These are phyloP conservation scores for Isoperla grammatica DNA, from an alignment of 2,888 invertebrate species.

Conservation along the genomic window DNA sequence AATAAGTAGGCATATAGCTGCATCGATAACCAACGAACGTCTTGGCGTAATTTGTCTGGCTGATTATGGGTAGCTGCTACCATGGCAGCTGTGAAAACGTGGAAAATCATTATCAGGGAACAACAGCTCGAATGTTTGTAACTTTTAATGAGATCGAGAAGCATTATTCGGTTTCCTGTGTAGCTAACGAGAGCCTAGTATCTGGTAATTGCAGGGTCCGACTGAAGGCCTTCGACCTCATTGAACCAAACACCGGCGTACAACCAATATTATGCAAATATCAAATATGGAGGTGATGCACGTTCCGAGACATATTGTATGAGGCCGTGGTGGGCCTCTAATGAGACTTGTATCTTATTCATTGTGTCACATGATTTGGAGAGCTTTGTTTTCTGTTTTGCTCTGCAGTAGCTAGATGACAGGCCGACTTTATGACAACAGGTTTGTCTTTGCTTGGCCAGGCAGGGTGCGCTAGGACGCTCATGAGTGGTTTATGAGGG, in stretches of 20 bases:
- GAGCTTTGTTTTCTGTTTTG: not conserved
- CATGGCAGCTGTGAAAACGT: not conserved
- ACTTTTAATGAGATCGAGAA: slow-evolving; percentile 1
- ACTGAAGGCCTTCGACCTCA: not conserved
- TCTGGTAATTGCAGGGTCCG: not conserved
- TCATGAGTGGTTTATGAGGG: slow-evolving; percentile 3
- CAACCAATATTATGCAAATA: not conserved
- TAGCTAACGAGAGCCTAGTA: not conserved
- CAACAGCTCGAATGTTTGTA: not conserved
- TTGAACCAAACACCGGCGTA: not conserved
- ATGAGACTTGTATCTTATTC: not conserved
- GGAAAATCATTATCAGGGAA: not conserved
- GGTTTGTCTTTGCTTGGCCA: not conserved
- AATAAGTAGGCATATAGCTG: not conserved
- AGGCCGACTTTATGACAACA: not conserved
- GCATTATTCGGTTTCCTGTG: not conserved
- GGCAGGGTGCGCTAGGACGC: not conserved
- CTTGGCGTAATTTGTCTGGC: too few species aligned
- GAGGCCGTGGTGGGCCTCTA: not conserved
- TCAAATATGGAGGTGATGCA: not conserved
- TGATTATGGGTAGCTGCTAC: not conserved
- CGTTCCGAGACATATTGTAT: not conserved
- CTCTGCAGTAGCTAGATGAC: slow-evolving; percentile 1
- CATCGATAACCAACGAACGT: not conserved
- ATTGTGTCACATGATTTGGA: slow-evolving; percentile 6